Evolutionary conservation across 2,113 vertebrate genomes (phyloP).

Genomic region (Ovibos moschatus): DNA sequence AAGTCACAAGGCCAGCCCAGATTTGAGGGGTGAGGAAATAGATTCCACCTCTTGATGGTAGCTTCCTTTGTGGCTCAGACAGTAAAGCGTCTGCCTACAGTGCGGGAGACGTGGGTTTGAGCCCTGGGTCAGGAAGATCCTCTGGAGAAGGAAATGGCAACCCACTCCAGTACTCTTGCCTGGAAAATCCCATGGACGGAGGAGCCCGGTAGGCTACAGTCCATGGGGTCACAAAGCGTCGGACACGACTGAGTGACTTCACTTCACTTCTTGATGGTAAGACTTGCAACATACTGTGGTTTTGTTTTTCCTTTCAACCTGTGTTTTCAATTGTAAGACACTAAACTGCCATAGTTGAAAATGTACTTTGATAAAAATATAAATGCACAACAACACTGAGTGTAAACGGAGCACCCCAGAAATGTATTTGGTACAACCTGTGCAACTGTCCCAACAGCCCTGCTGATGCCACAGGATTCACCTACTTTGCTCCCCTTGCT

Average conservation of each 20-base stretch:
- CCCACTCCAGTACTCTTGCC: too few species aligned
- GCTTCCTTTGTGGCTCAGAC: too few species aligned
- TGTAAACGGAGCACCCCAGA: rapidly evolving
- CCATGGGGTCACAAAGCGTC: too few species aligned
- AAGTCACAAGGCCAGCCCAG: neutral
- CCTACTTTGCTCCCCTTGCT: rapidly evolving
- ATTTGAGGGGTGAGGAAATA: neutral
- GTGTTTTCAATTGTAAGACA: neutral
- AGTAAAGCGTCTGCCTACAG: too few species aligned
- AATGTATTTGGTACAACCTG: too few species aligned
- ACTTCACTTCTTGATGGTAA: neutral
- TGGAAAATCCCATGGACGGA: too few species aligned
- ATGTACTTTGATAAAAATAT: neutral
- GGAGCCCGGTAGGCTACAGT: too few species aligned
- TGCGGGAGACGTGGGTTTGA: rapidly evolving
- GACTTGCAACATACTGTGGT: neutral
- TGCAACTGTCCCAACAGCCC: rapidly evolving
- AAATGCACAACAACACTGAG: neutral
- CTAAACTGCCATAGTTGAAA: neutral
- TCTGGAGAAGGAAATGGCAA: too few species aligned
- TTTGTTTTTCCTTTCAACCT: neutral
- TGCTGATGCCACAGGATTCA: rapidly evolving
- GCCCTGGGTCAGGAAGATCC: too few species aligned
- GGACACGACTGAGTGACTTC: too few species aligned
- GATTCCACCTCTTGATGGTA: neutral